These are phyloP conservation scores for Erithacus rubecula DNA, from an alignment of 2,797 vertebrate species.

Conservation along the genomic window DNA sequence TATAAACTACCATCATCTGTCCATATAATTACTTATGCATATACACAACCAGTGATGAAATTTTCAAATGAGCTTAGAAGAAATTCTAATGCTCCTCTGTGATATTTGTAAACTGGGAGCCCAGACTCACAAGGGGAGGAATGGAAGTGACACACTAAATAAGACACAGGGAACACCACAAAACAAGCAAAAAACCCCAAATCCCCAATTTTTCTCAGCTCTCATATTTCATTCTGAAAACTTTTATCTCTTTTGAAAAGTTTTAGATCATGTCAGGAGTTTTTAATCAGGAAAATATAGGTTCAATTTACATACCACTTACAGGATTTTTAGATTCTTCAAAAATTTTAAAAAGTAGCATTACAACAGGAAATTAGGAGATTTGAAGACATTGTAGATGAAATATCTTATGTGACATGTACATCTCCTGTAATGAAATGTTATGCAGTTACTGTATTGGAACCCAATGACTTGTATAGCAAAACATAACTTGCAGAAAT, in stretches of 20 bases:
- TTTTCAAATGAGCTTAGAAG: not conserved
- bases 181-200: not conserved
- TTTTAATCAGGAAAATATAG: not conserved
- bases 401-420: not conserved
- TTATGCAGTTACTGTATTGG: not conserved
- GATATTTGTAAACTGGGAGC: not conserved
- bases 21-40: not conserved
- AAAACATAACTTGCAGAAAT: not conserved
- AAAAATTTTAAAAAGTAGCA: not conserved
- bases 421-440: not conserved
- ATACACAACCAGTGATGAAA: not conserved
- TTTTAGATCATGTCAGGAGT: not conserved
- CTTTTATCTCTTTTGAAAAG: not conserved
- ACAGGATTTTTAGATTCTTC: not conserved
- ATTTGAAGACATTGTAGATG: not conserved
- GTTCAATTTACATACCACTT: not conserved
- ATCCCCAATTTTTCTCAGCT: not conserved
- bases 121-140: not conserved
- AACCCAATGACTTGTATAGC: not conserved
- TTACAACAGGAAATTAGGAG: not conserved
- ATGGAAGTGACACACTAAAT: not conserved
- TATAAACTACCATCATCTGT: not conserved
- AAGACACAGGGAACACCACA: accelerated
- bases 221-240: not conserved
- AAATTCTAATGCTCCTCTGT: not conserved